Evolutionary conservation across 1,140 invertebrate species (phyloP).

Genomic region (Delia radicum): DNA sequence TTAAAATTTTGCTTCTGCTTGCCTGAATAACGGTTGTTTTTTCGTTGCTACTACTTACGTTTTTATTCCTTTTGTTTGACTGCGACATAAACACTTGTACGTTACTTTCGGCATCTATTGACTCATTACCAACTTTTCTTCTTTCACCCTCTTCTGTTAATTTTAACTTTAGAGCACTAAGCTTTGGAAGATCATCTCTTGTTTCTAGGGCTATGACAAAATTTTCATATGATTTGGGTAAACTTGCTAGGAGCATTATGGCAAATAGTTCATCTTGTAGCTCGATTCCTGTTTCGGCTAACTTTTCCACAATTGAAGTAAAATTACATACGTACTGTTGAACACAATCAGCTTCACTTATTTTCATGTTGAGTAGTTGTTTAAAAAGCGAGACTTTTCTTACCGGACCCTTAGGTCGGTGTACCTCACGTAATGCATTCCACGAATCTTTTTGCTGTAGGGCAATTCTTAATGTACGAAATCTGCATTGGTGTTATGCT

Average conservation of each 20-base stretch:
- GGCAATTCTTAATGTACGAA: too few species aligned
- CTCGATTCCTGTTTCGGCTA: slow-evolving; percentile 2
- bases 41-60: neutral
- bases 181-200: neutral
- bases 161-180: slow-evolving; percentile 10
- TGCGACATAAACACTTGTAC: neutral
- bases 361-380: too few species aligned
- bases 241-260: slow-evolving; percentile 23
- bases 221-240: slow-evolving; percentile 14
- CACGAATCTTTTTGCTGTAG: too few species aligned
- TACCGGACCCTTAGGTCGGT: too few species aligned
- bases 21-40: neutral
- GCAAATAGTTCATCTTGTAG: slow-evolving; percentile 7
- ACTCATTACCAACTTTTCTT: neutral
- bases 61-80: neutral
- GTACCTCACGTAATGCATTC: too few species aligned
- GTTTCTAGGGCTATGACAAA: slow-evolving; percentile 21
- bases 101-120: neutral
- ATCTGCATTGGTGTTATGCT: neutral
- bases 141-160: slow-evolving; percentile 18
- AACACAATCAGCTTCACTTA: too few species aligned
- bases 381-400: too few species aligned
- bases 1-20: neutral
- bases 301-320: neutral
- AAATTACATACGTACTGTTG: too few species aligned